Conservation (phyloP, 2,797 vertebrate genomes). For the Limosa lapponica region DNA sequence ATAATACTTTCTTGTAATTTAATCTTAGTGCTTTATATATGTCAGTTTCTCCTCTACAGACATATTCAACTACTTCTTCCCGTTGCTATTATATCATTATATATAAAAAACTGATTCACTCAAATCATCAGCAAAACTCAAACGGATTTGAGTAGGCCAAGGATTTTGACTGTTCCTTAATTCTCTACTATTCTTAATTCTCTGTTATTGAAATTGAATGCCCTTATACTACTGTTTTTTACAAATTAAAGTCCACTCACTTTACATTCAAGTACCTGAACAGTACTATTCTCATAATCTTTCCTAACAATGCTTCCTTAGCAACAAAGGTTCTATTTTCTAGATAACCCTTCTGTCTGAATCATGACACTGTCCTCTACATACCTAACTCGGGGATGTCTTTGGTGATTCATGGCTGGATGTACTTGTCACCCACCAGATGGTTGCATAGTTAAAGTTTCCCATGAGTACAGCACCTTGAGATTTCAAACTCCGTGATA, state of each 20-base stretch:
- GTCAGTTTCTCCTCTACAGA: neutral
- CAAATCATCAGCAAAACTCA: neutral
- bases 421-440: conserved; percentile 51
- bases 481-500: conserved; percentile 39
- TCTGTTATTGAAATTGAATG: neutral
- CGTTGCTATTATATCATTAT: neutral
- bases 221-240: neutral
- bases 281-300: neutral
- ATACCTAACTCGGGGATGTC: neutral
- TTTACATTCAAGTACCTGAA: neutral
- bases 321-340: neutral
- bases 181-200: neutral
- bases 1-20: neutral
- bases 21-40: neutral
- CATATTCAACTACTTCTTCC: neutral
- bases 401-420: conserved; percentile 40
- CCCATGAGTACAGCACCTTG: neutral
- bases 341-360: neutral
- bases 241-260: neutral
- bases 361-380: neutral
- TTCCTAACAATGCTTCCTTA: neutral
- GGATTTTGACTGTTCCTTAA: neutral
- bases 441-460: conserved; percentile 18
- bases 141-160: neutral
- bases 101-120: neutral